Evolutionary conservation across 2,797 vertebrate genomes (phyloP), one percentile per base, ranked within the genome.

Genomic region (Notolabrus celidotus): DNA sequence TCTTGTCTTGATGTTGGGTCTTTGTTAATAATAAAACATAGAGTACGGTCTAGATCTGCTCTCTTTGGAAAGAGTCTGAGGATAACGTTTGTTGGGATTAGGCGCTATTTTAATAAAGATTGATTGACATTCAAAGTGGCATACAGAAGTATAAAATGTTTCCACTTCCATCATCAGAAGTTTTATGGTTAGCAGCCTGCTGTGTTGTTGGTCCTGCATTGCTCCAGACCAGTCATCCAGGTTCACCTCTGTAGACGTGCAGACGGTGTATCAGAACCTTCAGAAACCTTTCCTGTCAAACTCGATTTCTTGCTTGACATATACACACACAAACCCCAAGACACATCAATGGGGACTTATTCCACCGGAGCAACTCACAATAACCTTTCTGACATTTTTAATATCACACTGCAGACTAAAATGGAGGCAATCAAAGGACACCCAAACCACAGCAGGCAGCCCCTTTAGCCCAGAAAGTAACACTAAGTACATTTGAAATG

Each of bases 331-430:
- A 58, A 38, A 53, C 19, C 54, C 55, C 7, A 6, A 25, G 33
- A 25, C 45, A 56, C 57, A 64, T 39, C 49, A 62, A 41, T 53
- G 31, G 6, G 45, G 34, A 71, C 47, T 51, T 57, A 74, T 53
- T 71, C 52, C 31, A 61, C 50, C 17, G 14, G 29, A 60, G 41
- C 33, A 29, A 50, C 15, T 36, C 51, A 53, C 27, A 54, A 66
- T 45, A 55, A 65, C 33, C 50, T 68, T n/a, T 5, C 47, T 77
- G 75, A 72, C 56, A 71, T 65, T 60, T 67, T 45, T 62, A 67
- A 74, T 70, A 75, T 65, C n/a, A 33, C 53, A 49, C 25, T 43
- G 56, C 29, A 47, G 62, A 61, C 17, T 1, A 47, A 25, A 47
- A 43, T 10, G 66, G 16, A 75, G 31, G 20, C 36, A 60, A 68